Evolutionary conservation across 2,797 vertebrate species (phyloP).

Genomic region (Adrianichthys oophorus): DNA sequence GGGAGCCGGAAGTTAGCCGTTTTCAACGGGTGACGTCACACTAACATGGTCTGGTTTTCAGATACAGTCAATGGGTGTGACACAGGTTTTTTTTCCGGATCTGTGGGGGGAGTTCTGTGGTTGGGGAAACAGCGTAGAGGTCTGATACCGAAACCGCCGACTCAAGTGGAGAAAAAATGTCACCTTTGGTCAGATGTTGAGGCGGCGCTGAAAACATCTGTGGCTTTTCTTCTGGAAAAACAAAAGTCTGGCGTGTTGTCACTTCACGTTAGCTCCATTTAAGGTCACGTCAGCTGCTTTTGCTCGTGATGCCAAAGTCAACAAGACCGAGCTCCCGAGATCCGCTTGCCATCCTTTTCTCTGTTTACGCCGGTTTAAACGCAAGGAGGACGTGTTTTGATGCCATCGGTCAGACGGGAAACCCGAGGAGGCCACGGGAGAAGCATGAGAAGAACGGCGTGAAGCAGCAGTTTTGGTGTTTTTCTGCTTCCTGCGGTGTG

Average conservation of each 20-base stretch:
- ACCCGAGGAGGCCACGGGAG: slow-evolving; percentile 51
- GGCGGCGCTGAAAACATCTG: slow-evolving; percentile 28
- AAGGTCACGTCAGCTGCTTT: slow-evolving; percentile 21
- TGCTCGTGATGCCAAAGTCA: slow-evolving; percentile 12
- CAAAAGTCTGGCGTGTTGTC: neutral
- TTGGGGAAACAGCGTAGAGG: slow-evolving; percentile 25
- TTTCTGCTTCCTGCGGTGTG: slow-evolving; percentile 70
- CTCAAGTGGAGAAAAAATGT: neutral
- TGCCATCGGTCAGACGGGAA: slow-evolving; percentile 47
- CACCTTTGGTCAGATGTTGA: slow-evolving; percentile 1
- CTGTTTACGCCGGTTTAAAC: neutral
- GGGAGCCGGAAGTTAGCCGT: no score
- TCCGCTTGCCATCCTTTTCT: neutral
- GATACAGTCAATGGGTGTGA: slow-evolving; percentile 20
- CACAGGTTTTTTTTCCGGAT: slow-evolving; percentile 35
- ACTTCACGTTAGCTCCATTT: slow-evolving; percentile 7
- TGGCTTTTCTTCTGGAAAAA: neutral
- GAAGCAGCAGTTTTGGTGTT: slow-evolving; percentile 65
- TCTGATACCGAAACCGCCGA: slow-evolving; percentile 31
- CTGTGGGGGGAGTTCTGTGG: slow-evolving; percentile 29
- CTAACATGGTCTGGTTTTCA: no score
- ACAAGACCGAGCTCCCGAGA: slow-evolving; percentile 9
- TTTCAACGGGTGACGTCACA: no score
- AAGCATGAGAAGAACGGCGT: slow-evolving; percentile 42
- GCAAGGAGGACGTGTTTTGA: slow-evolving; percentile 25